Conservation (phyloP, 2,888 invertebrate species). For the Allophyes oxyacanthae region DNA sequence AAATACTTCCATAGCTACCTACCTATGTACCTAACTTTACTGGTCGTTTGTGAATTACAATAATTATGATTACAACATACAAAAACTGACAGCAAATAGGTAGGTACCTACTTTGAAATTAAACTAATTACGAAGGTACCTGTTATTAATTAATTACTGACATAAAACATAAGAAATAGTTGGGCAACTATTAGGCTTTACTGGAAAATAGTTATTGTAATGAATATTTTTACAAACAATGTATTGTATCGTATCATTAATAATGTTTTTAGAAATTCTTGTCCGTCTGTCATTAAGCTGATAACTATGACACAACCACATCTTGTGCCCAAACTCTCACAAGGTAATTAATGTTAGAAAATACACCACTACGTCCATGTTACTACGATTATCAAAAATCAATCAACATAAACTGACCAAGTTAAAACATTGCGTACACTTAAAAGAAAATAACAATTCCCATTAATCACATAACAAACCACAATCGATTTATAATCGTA, state of each 20-base stretch:
- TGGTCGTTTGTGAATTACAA: too few species aligned
- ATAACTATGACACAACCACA: neutral
- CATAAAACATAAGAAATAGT: too few species aligned
- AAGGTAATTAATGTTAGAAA: conserved; percentile 21
- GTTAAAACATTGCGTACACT: conserved; percentile 44
- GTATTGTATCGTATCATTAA: neutral
- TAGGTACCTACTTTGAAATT: neutral
- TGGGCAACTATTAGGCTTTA: conserved; percentile 8
- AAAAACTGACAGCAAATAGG: neutral
- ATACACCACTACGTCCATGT: conserved; percentile 12
- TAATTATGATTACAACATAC: too few species aligned
- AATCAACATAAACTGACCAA: conserved; percentile 48
- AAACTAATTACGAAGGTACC: neutral
- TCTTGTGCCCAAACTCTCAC: conserved; percentile 11
- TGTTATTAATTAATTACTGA: neutral
- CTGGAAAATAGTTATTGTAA: conserved; percentile 11
- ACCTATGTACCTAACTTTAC: too few species aligned
- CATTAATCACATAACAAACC: conserved; percentile 59
- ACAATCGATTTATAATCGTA: conserved; percentile 71
- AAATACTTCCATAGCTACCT: too few species aligned
- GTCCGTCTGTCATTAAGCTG: neutral
- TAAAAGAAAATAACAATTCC: conserved; percentile 38
- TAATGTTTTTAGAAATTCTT: conserved; percentile 9
- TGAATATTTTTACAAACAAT: conserved; percentile 8
- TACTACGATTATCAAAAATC: conserved; percentile 35